Base-by-base conservation (phyloP, 2,888 invertebrate species). In the Heliconius charithonia region DNA sequence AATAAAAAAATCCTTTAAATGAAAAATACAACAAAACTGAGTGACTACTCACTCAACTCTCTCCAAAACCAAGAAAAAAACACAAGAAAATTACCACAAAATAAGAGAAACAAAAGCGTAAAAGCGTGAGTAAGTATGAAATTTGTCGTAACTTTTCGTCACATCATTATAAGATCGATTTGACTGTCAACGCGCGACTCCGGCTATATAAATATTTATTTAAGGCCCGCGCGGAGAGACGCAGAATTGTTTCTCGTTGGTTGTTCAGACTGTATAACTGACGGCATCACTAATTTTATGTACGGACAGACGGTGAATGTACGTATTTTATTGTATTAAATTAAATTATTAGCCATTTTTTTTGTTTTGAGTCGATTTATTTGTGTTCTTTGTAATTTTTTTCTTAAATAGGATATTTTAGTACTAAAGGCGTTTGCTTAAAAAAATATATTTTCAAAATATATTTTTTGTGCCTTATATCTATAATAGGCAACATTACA, bases 151-250 rank as follows among this genome's bases (percentile, higher is more conserved):
- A 84, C 82, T 83, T 88, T 87, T 89, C 87, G 82, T 83, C 86
- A 85, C 85, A 82, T 88, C 88, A 85, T 89, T 88, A 87, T 82
- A 65, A 80, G 82, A 88, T 86, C 87, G 88, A 86, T 88, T 86
- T 87, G 83, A 83, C 88, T 88, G 88, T 89, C 89, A 87, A 82
- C 88, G 86, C 88, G 86, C 80, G 37, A 69, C 37, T 51, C 73
- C 56, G 63, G 59, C 62, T 81, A 77, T 77, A 76, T 80, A 79
- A 81, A 82, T 77, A 82, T 81, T 80, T 80, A 75, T 80, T 75
- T 76, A 78, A 78, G 65, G 59, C 32, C 16, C 29, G 76, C 41
- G 78, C 25, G 66, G 66, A 78, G 72, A 67, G 79, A 78, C 27
- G 59, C 12, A 37, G 56, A 59, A 74, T 41, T 56, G 77, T 65